These are phyloP conservation scores for Stenotaenia linearis DNA, from an alignment of 2,888 invertebrate species.

Conservation along the genomic window DNA sequence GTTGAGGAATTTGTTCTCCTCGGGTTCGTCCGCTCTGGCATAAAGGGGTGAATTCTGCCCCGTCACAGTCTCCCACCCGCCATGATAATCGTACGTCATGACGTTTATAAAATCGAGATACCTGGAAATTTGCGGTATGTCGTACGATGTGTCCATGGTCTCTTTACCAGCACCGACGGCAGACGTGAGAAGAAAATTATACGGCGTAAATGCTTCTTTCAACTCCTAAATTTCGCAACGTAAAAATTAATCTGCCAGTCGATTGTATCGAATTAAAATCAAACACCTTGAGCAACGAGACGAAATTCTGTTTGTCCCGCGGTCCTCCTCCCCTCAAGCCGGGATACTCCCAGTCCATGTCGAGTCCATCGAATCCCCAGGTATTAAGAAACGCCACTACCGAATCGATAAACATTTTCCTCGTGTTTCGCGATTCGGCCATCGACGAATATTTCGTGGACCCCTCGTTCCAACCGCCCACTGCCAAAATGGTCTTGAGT, in stretches of 20 bases:
- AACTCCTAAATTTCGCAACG: slow-evolving; percentile 48
- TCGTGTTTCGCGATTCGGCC: slow-evolving; percentile 41
- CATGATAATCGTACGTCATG: slow-evolving; percentile 46
- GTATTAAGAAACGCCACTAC: slow-evolving; percentile 54
- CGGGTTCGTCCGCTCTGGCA: slow-evolving; percentile 39
- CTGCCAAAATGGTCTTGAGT: slow-evolving; percentile 45
- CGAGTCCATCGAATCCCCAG: slow-evolving; percentile 56
- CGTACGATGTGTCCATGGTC: slow-evolving; percentile 54
- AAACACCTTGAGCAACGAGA: slow-evolving; percentile 50
- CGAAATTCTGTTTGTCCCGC: slow-evolving; percentile 51
- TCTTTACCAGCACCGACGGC: slow-evolving; percentile 56
- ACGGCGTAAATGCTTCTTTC: slow-evolving; percentile 52
- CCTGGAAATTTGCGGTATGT: slow-evolving; percentile 55
- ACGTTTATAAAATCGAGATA: slow-evolving; percentile 44
- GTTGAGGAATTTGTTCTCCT: slow-evolving; percentile 39
- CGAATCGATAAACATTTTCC: slow-evolving; percentile 54
- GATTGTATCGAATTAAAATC: too few species aligned
- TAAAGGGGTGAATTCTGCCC: slow-evolving; percentile 44
- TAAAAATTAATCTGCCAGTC: background rate
- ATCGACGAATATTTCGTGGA: slow-evolving; percentile 47
- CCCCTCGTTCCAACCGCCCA: slow-evolving; percentile 54
- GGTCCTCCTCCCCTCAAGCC: slow-evolving; percentile 41
- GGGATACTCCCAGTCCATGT: slow-evolving; percentile 45
- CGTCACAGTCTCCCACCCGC: slow-evolving; percentile 41
- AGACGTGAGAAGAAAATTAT: slow-evolving; percentile 55